These are phyloP conservation scores for Leptodirus hochenwartii DNA, from an alignment of 2,888 invertebrate genomes.

Conservation along the genomic window DNA sequence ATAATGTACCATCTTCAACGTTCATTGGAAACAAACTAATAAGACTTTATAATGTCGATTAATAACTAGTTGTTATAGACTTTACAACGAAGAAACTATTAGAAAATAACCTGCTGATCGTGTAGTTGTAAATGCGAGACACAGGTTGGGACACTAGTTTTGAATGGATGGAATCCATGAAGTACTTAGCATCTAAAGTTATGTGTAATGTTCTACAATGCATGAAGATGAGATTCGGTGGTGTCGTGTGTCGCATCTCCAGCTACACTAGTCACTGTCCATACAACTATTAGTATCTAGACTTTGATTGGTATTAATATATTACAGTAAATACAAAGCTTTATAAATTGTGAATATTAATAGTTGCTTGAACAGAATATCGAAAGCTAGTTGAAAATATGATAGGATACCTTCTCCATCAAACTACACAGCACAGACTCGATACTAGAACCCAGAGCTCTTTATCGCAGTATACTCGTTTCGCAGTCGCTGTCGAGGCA, in stretches of 20 bases:
- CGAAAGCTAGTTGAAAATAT: conserved; percentile 24
- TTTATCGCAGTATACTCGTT: too few species aligned
- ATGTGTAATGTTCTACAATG: not conserved
- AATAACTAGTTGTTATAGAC: too few species aligned
- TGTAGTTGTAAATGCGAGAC: too few species aligned
- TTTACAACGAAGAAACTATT: too few species aligned
- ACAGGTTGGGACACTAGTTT: too few species aligned
- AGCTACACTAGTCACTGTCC: conserved; percentile 16
- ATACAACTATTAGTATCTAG: conserved; percentile 16
- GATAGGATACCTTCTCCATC: conserved; percentile 28
- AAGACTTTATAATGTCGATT: too few species aligned
- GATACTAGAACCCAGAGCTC: too few species aligned
- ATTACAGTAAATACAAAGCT: conserved; percentile 11
- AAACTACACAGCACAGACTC: conserved; percentile 28
- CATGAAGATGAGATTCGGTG: not conserved
- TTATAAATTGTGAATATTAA: conserved; percentile 14
- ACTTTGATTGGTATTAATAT: conserved; percentile 13
- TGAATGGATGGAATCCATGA: not conserved
- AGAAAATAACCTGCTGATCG: too few species aligned
- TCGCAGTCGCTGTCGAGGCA: conserved; percentile 17
- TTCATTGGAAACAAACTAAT: too few species aligned
- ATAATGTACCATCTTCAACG: too few species aligned
- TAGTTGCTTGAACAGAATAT: conserved; percentile 23
- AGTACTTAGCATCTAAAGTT: not conserved
- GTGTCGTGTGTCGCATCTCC: conserved; percentile 4